Percentiles rank a stretch among this genome's conserved stretches.
phyloP scores from a whole-genome alignment of 2,113 vertebrate species.

The Cyanistes caeruleus region DNA sequence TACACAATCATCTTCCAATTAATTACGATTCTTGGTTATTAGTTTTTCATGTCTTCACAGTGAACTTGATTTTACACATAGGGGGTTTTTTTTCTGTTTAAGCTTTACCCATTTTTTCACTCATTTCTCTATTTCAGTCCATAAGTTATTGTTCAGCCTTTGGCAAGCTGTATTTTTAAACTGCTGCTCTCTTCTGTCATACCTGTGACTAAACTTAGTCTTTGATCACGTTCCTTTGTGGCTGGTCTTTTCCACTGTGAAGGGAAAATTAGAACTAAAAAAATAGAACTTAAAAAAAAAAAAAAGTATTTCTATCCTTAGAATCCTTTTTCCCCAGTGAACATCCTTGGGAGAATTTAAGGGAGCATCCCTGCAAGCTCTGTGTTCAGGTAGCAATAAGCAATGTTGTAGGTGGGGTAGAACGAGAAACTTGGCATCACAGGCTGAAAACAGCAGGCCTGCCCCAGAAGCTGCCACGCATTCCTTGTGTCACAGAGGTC shows the following conservation, averaged over 20 bases:
- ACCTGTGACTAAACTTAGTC: conserved; percentile 32
- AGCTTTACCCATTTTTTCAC: not conserved
- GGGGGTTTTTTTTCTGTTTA: not conserved
- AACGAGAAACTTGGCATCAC: not conserved
- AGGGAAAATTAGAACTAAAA: not conserved
- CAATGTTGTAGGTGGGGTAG: not conserved
- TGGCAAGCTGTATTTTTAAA: not conserved
- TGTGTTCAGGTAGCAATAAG: not conserved
- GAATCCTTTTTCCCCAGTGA: not conserved
- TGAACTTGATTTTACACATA: not conserved
- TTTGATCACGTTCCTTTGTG: not conserved
- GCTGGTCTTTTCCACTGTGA: not conserved
- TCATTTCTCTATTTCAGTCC: not conserved
- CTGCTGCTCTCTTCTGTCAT: not conserved
- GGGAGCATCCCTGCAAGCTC: not conserved
- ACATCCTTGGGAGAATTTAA: not conserved
- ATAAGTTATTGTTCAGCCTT: not conserved
- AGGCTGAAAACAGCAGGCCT: not conserved
- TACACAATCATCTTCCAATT: not conserved
- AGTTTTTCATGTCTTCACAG: not conserved
- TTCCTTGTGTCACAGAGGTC: not conserved
- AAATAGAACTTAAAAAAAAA: not conserved
- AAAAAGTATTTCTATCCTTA: not conserved
- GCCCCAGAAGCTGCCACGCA: not conserved
- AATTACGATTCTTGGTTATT: not conserved